Evolutionary conservation across 2,797 vertebrate species (phyloP).

Genomic region (Smutsia temminckii): DNA sequence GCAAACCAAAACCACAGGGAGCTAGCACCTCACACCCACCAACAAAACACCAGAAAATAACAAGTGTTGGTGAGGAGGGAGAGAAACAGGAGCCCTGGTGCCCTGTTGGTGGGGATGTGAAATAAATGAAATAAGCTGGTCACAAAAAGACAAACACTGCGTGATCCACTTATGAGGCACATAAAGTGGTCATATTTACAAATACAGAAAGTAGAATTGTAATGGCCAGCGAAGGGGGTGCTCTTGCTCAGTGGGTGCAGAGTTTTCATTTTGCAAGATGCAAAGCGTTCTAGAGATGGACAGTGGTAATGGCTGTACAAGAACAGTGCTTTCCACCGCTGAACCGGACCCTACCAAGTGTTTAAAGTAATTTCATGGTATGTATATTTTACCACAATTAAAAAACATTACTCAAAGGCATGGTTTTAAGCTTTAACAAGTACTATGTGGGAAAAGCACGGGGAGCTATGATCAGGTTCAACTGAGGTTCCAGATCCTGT

Average conservation of each 20-base stretch:
- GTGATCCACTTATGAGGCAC: rapidly evolving
- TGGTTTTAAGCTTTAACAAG: not conserved
- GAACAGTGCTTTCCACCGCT: not conserved
- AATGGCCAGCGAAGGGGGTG: too few species aligned
- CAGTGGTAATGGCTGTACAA: rapidly evolving
- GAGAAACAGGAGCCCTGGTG: not conserved
- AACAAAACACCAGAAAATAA: not conserved
- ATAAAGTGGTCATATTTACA: not conserved
- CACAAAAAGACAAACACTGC: not conserved
- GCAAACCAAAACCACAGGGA: too few species aligned
- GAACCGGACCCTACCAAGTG: too few species aligned
- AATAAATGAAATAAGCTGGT: not conserved
- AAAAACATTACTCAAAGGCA: not conserved
- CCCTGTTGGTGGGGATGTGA: not conserved
- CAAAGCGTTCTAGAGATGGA: not conserved
- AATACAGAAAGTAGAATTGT: not conserved
- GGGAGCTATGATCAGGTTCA: not conserved
- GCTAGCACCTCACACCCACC: too few species aligned
- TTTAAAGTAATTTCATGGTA: not conserved
- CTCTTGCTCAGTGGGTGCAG: not conserved
- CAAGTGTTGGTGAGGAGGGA: not conserved
- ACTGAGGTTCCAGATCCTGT: too few species aligned
- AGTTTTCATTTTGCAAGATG: not conserved
- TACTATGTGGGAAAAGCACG: not conserved
- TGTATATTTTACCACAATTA: not conserved